Percentiles rank a stretch among this genome's conserved stretches.
Evolutionary conservation across 2,888 invertebrate species (phyloP).

Genomic region (Cataglyphis rosenhaueri): DNA sequence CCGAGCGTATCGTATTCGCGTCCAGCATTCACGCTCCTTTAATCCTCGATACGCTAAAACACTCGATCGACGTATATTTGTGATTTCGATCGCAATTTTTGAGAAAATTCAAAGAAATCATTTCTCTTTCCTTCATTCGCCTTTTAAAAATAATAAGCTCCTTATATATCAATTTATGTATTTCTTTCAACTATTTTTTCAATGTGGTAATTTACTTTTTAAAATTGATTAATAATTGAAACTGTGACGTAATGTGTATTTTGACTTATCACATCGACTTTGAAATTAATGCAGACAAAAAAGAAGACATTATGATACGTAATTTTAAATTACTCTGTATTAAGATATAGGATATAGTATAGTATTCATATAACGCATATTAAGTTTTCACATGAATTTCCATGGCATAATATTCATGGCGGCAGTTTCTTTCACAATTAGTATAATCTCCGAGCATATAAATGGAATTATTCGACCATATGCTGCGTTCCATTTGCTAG

Average conservation of each 20-base stretch:
- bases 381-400: conserved; percentile 60
- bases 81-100: not conserved
- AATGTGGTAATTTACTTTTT: not conserved
- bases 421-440: conserved; percentile 48
- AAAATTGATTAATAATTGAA: not conserved
- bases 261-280: not conserved
- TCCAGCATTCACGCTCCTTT: conserved; percentile 29
- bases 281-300: not conserved
- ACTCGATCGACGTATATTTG: not conserved
- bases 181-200: not conserved
- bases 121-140: not conserved
- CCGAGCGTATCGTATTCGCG: not conserved
- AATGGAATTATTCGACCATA: conserved; percentile 46
- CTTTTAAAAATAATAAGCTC: not conserved
- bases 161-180: not conserved
- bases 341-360: conserved; percentile 21
- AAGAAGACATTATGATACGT: not conserved
- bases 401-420: conserved; percentile 45
- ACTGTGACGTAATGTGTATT: not conserved
- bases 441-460: conserved; percentile 34
- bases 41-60: conserved; percentile 19
- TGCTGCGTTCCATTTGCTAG: conserved; percentile 67
- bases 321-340: conserved; percentile 22
- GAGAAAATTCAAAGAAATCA: not conserved
- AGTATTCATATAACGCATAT: conserved; percentile 9